Conservation (phyloP, 2,113 vertebrate species). For the Perca flavescens region DNA sequence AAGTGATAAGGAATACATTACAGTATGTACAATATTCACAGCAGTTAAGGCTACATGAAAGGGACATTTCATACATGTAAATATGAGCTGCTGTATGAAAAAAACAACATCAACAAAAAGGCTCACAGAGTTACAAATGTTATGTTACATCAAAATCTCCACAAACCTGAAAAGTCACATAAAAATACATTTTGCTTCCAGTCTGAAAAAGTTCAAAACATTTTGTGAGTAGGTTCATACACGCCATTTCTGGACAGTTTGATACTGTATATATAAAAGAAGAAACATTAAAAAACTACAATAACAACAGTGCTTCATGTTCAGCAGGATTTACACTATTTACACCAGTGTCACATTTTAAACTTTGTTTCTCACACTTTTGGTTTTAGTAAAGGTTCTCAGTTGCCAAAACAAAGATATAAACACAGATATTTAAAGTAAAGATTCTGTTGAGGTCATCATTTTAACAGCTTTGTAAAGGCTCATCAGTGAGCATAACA, state of each 20-base stretch:
- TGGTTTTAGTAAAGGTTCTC: slow-evolving; percentile 40
- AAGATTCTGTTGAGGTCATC: slow-evolving; percentile 42
- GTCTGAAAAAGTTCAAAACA: slow-evolving; percentile 79
- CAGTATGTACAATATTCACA: too few relatives aligned
- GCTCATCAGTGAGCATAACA: too few relatives aligned
- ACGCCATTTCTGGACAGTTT: slow-evolving; percentile 65
- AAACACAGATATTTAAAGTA: slow-evolving; percentile 75
- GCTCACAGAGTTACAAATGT: too few relatives aligned
- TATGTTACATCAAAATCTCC: too few relatives aligned
- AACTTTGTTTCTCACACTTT: neutral
- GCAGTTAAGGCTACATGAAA: too few relatives aligned
- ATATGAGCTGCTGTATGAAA: too few relatives aligned
- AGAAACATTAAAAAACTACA: slow-evolving; percentile 52
- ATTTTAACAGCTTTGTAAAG: too few relatives aligned
- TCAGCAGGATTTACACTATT: slow-evolving; percentile 77
- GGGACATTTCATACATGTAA: too few relatives aligned
- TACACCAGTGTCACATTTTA: slow-evolving; percentile 36
- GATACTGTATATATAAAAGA: slow-evolving; percentile 43
- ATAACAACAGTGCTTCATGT: slow-evolving; percentile 58
- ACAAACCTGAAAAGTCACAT: too few relatives aligned
- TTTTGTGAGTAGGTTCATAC: slow-evolving; percentile 74
- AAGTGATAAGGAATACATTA: too few relatives aligned
- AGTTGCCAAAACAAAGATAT: slow-evolving; percentile 74
- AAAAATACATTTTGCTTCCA: too few relatives aligned
- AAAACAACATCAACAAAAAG: too few relatives aligned